Evolutionary conservation across 2,888 invertebrate genomes (phyloP), one percentile per base, ranked within the genome.

Genomic region (Oxyscelio sp.): DNA sequence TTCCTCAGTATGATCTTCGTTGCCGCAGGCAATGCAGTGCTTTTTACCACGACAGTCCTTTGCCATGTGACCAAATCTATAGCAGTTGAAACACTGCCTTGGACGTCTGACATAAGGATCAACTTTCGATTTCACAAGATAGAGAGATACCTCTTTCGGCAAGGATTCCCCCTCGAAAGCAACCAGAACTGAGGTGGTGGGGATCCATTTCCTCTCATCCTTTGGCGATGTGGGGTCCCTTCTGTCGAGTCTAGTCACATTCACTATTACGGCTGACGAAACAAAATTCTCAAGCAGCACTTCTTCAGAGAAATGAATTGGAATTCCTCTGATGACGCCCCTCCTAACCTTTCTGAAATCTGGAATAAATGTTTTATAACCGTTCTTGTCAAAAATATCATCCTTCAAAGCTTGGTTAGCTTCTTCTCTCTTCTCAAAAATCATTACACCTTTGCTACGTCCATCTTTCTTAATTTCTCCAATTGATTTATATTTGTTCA

Each of bases 71-170:
- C 71, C 59, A 50, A 73, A 73, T 11, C 3, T 38, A n/a, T 15
- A 73, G 15, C 71, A 73, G 11, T 73, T 73, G 22, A 48, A 59
- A 27, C 71, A 73, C 17, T 59, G 50, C 0, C n/a, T 73, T 4
- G 71, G 59, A 1, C 9, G n/a, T 17, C 50, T 45, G 1, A 73
- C 71, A 59, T 59, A 73, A 0, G 71, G 59, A 1, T 50, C 50
- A 6, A 73, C 59, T 38, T 50, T 73, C 1, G 50, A 13, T 22
- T 59, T 59, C 1, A 59, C 59, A 6, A 59, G 8, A 4, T 59
- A 59, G n/a, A 59, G 8, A 22, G 40, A 38, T 4, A 58, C 38
- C 13, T 58, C 58, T 27, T 58, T 38, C 4, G 58, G 58, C 21
- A 58, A 21, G 0, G 38, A 3, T n/a, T 58, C 58, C 15, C 59